Conservation (phyloP, 2,113 vertebrate genomes). For the Alaudala cheleensis region DNA sequence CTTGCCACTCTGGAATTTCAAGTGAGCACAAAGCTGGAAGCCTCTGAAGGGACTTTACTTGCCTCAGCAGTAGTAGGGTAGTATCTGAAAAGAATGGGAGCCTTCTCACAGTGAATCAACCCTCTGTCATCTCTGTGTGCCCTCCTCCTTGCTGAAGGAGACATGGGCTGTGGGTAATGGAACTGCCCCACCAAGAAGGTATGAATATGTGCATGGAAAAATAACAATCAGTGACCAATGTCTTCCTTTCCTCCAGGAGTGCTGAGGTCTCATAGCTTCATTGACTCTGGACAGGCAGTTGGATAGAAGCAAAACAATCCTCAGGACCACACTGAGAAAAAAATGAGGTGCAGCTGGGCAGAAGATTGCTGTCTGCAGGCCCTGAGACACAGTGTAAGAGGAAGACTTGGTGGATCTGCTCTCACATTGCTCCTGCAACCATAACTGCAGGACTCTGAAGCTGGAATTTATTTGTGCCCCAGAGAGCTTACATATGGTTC, state of each 20-base stretch:
- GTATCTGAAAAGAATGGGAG: background rate
- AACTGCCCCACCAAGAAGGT: background rate
- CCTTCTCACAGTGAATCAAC: background rate
- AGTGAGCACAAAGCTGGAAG: background rate
- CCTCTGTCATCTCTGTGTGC: background rate
- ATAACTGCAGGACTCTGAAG: background rate
- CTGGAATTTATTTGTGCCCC: accelerated
- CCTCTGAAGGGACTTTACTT: background rate
- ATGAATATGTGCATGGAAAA: background rate
- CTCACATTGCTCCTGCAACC: background rate
- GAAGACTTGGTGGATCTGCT: background rate
- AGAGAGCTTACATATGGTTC: background rate
- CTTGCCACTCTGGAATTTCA: background rate
- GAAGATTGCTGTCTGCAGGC: background rate
- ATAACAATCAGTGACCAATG: background rate
- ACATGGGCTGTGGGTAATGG: background rate
- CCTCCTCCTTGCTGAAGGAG: background rate
- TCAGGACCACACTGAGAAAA: background rate
- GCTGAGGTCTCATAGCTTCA: background rate
- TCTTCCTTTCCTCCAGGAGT: background rate
- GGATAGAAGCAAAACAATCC: background rate
- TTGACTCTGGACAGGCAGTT: background rate
- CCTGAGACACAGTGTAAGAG: background rate
- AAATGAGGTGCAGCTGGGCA: background rate
- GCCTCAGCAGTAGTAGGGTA: background rate